phyloP scores from a whole-genome alignment of 2,888 invertebrate species.

The Cataglyphis cursor region DNA sequence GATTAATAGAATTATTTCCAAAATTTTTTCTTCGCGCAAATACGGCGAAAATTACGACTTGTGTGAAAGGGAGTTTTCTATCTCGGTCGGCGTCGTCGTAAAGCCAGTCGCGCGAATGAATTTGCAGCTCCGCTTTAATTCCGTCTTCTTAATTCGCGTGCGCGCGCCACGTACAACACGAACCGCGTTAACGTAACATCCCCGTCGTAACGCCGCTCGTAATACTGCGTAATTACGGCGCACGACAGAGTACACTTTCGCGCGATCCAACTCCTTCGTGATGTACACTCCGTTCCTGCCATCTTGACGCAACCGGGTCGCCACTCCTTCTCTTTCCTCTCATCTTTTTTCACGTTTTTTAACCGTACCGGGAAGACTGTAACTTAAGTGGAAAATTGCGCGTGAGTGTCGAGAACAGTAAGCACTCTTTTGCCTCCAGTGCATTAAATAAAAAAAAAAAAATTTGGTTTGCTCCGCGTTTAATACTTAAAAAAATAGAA shows the following conservation, averaged over 20 bases:
- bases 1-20: background rate
- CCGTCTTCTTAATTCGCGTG: constrained; percentile 52
- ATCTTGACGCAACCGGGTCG: constrained; percentile 49
- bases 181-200: constrained; percentile 51
- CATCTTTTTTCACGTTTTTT: constrained; percentile 29
- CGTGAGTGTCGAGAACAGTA: constrained; percentile 14
- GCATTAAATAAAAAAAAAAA: constrained; percentile 13
- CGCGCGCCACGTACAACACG: constrained; percentile 41
- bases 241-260: constrained; percentile 15
- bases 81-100: constrained; percentile 19
- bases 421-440: constrained; percentile 11
- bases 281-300: constrained; percentile 35
- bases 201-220: constrained; percentile 51
- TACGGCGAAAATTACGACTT: background rate
- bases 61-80: constrained; percentile 28
- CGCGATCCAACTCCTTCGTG: constrained; percentile 37
- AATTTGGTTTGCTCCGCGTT: background rate
- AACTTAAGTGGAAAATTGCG: constrained; percentile 44
- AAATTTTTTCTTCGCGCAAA: background rate
- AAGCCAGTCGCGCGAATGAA: constrained; percentile 44
- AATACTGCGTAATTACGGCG: constrained; percentile 49
- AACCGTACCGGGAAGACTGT: background rate
- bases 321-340: background rate
- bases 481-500: constrained; percentile 2
- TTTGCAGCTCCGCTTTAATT: constrained; percentile 48